These are phyloP conservation scores for Eupeodes luniger DNA, from an alignment of 2,888 invertebrate species.

Conservation along the genomic window DNA sequence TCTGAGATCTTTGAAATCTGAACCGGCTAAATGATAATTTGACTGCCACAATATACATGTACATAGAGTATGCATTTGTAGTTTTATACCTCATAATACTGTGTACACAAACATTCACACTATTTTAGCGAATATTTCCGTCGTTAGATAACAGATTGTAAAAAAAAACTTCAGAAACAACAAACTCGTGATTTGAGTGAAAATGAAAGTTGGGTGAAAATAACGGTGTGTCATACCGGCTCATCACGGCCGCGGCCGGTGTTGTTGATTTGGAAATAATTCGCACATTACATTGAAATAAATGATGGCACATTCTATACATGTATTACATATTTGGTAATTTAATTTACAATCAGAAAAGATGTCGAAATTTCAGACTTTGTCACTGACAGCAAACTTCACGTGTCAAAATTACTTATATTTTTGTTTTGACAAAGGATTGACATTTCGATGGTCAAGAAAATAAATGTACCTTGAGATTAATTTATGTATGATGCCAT, in stretches of 20 bases:
- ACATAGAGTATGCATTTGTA: no score
- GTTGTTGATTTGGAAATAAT: conserved; percentile 1
- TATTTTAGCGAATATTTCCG: not conserved
- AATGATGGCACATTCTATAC: not conserved
- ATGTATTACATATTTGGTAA: conserved; percentile 36
- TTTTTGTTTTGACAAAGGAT: conserved; percentile 20
- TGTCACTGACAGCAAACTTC: conserved; percentile 38
- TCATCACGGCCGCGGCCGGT: not conserved
- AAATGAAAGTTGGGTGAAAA: conserved; percentile 32
- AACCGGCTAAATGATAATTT: no score
- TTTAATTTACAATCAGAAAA: conserved; percentile 40
- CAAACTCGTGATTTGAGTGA: conserved; percentile 13
- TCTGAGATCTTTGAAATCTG: no score
- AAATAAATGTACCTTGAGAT: conserved; percentile 57
- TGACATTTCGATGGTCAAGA: conserved; percentile 53
- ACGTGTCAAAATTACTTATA: conserved; percentile 19
- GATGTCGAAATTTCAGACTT: conserved; percentile 42
- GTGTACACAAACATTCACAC: not conserved
- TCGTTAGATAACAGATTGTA: conserved; percentile 30
- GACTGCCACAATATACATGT: no score
- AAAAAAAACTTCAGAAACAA: not conserved
- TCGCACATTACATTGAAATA: conserved; percentile 1
- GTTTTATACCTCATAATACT: not conserved
- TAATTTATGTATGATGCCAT: conserved; percentile 50
- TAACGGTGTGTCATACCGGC: not conserved